Percentiles rank a stretch among this genome's conserved stretches.
Conservation (phyloP, 2,888 invertebrate genomes). For the Andrena flavipes region DNA sequence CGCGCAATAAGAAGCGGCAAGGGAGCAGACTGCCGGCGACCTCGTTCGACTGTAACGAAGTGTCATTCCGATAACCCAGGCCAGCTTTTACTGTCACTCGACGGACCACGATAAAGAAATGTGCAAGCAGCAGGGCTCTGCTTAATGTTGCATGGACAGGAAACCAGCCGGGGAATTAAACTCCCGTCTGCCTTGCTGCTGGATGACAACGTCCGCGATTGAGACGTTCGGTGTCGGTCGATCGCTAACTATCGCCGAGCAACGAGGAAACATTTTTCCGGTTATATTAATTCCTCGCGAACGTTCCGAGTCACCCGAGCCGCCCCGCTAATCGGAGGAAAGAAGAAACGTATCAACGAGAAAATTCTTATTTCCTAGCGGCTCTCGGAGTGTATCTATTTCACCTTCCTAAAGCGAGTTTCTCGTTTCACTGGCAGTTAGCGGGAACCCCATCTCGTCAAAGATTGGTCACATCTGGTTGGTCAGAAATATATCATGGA, state of each 20-base stretch:
- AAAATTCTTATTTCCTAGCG: background rate
- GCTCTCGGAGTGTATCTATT: background rate
- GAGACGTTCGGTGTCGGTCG: conserved; percentile 12
- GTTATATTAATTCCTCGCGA: too few species aligned
- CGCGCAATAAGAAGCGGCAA: conserved; percentile 57
- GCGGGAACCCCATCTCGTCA: conserved; percentile 19
- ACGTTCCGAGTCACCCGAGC: background rate
- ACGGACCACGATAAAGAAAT: conserved; percentile 70
- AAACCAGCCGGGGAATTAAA: conserved; percentile 59
- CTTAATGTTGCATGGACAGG: conserved; percentile 66
- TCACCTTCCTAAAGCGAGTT: background rate
- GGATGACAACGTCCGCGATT: conserved; percentile 36
- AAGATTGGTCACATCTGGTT: conserved; percentile 51
- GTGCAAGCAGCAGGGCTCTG: conserved; percentile 62
- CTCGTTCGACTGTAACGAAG: conserved; percentile 71
- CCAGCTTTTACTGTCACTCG: conserved; percentile 67
- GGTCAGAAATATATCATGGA: conserved; percentile 23
- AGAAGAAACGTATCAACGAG: background rate
- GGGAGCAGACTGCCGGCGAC: conserved; percentile 59
- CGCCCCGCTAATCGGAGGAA: background rate
- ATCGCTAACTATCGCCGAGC: background rate
- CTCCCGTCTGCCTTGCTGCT: conserved; percentile 34
- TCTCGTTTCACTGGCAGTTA: conserved; percentile 24
- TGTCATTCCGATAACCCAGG: conserved; percentile 73
- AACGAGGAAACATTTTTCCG: background rate